Evolutionary conservation across 2,888 invertebrate genomes (phyloP).

Genomic region (Apodemia zela): DNA sequence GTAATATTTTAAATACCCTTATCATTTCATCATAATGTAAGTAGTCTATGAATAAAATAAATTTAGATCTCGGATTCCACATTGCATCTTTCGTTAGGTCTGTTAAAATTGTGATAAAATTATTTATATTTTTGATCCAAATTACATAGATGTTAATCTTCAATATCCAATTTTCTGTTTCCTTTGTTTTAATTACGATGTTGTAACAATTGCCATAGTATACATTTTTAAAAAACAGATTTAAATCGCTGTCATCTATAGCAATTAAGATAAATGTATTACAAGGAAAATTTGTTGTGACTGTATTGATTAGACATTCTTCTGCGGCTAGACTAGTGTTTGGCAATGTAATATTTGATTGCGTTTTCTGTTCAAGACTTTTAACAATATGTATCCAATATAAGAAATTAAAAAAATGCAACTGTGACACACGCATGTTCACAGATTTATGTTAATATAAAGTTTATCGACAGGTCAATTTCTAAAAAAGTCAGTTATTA

Average conservation of each 20-base stretch:
- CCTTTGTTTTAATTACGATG: background rate
- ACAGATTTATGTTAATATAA: background rate
- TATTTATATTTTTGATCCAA: background rate
- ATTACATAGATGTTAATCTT: background rate
- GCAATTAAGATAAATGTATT: background rate
- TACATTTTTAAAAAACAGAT: background rate
- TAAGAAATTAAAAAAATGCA: background rate
- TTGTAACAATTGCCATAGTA: background rate
- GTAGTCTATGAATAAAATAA: background rate
- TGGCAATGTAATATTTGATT: background rate
- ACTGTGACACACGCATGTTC: slow-evolving; percentile 1
- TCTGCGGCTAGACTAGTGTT: background rate
- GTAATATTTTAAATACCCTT: background rate
- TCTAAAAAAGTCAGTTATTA: background rate
- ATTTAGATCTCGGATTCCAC: background rate
- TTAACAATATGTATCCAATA: background rate
- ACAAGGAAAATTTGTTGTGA: background rate
- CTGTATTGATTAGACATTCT: background rate
- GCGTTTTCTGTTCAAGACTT: background rate
- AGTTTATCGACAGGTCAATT: background rate
- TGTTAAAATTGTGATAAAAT: background rate
- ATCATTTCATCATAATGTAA: background rate
- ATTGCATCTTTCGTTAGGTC: background rate
- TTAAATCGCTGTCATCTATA: background rate
- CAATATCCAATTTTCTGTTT: slow-evolving; percentile 9